Evolutionary conservation across 2,113 vertebrate genomes (phyloP).

Genomic region (Daubentonia madagascariensis): DNA sequence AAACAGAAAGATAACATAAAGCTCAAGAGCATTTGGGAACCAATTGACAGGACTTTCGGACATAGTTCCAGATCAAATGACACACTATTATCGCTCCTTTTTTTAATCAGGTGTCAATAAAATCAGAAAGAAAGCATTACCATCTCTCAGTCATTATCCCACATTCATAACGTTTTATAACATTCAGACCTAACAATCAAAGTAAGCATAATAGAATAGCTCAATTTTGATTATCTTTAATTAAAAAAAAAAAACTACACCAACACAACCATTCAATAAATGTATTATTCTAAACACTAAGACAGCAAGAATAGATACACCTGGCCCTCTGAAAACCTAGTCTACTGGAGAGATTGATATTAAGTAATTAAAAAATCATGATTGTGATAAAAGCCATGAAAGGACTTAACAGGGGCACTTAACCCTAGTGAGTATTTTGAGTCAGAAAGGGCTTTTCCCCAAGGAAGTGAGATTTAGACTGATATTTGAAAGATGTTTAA

Average conservation of each 20-base stretch:
- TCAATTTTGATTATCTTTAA: neutral
- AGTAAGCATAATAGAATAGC: neutral
- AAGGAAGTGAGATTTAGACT: neutral
- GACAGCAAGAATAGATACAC: neutral
- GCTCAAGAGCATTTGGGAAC: neutral
- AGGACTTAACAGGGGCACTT: neutral
- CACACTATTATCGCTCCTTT: neutral
- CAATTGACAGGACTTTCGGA: neutral
- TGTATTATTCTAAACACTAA: neutral
- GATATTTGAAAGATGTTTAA: neutral
- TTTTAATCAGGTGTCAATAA: neutral
- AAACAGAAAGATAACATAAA: neutral
- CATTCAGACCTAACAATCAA: neutral
- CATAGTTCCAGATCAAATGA: neutral
- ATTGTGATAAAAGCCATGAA: neutral
- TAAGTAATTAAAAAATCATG: neutral
- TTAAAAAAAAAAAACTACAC: neutral
- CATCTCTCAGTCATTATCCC: neutral
- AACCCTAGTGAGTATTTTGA: neutral
- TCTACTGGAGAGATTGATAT: neutral
- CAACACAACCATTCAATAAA: neutral
- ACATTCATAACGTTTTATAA: neutral
- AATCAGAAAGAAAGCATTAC: constrained; percentile 1
- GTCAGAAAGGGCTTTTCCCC: neutral
- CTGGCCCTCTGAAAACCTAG: neutral